Percentiles rank a stretch among this genome's conserved stretches.
These are phyloP conservation scores for Eucera pruinosa DNA, from an alignment of 2,888 invertebrate species.

Conservation along the genomic window DNA sequence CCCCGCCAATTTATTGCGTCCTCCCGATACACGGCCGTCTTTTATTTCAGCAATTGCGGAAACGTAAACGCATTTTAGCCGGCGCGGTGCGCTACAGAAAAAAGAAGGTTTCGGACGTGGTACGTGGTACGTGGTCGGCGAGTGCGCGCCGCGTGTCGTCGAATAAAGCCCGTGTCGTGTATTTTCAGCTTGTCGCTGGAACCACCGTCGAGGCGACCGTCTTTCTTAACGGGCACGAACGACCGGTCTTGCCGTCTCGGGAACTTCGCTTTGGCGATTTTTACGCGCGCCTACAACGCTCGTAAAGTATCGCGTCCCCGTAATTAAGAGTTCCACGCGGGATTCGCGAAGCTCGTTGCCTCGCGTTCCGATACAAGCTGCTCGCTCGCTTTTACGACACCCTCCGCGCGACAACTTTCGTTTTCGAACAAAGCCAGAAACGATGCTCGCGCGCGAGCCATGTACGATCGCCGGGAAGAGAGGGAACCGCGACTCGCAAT, in stretches of 20 bases:
- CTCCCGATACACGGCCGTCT: slow-evolving; percentile 25
- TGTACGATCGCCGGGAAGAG: not conserved
- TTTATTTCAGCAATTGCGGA: slow-evolving; percentile 47
- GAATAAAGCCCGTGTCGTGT: slow-evolving; percentile 34
- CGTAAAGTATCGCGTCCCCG: slow-evolving; percentile 30
- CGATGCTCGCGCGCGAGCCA: too few relatives aligned
- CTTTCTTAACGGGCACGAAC: slow-evolving; percentile 33
- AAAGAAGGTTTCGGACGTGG: not conserved
- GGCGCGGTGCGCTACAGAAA: not conserved
- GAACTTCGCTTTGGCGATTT: slow-evolving; percentile 32
- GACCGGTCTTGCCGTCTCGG: slow-evolving; percentile 16
- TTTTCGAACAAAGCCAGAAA: slow-evolving; percentile 14
- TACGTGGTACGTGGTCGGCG: not conserved
- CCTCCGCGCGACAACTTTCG: not conserved
- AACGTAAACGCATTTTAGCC: slow-evolving; percentile 50
- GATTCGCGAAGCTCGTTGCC: not conserved
- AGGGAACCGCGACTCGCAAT: not conserved
- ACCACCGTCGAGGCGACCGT: slow-evolving; percentile 24
- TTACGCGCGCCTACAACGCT: slow-evolving; percentile 15
- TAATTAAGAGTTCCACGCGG: slow-evolving; percentile 37
- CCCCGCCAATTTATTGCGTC: slow-evolving; percentile 51
- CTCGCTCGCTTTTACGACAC: not conserved
- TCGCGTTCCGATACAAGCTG: not conserved
- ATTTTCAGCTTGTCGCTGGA: slow-evolving; percentile 26
- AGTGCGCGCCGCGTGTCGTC: slow-evolving; percentile 31